A percentile compares a stretch with the other conserved stretches of the same genome.
Evolutionary conservation across 2,888 invertebrate genomes (phyloP).

Genomic region (Hanleya hanleyi): DNA sequence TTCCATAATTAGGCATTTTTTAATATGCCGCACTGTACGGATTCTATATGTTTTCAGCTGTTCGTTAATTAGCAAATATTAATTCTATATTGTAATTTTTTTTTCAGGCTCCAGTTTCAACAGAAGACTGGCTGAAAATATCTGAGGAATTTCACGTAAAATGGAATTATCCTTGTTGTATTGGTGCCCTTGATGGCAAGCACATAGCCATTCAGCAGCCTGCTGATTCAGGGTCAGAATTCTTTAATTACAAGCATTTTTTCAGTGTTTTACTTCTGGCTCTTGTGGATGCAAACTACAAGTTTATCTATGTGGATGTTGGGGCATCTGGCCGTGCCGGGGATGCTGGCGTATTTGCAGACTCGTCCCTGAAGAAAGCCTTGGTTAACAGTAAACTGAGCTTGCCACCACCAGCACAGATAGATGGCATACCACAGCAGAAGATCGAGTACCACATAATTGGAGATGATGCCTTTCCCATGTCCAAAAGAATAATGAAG

Average conservation of each 20-base stretch:
- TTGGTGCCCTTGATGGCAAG: conserved; percentile 17
- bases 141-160: neutral
- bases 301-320: conserved; percentile 35
- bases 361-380: conserved; percentile 15
- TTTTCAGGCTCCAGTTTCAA: neutral
- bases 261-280: conserved; percentile 27
- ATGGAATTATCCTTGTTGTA: conserved; percentile 16
- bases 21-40: too few species aligned
- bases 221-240: neutral
- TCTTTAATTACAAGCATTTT: conserved; percentile 23
- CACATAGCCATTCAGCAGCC: conserved; percentile 13
- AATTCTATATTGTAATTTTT: too few species aligned
- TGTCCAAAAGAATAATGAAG: conserved; percentile 29
- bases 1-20: too few species aligned
- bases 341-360: conserved; percentile 36
- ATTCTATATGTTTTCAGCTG: too few species aligned
- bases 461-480: conserved; percentile 40
- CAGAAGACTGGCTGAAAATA: neutral
- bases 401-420: conserved; percentile 19
- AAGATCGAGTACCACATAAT: conserved; percentile 24
- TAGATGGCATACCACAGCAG: neutral
- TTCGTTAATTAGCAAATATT: too few species aligned
- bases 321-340: conserved; percentile 31
- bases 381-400: conserved; percentile 15
- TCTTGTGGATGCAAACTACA: conserved; percentile 26